These are phyloP conservation scores for Halocynthia roretzi DNA, from an alignment of 23 tunicate genomes.

Conservation along the genomic window DNA sequence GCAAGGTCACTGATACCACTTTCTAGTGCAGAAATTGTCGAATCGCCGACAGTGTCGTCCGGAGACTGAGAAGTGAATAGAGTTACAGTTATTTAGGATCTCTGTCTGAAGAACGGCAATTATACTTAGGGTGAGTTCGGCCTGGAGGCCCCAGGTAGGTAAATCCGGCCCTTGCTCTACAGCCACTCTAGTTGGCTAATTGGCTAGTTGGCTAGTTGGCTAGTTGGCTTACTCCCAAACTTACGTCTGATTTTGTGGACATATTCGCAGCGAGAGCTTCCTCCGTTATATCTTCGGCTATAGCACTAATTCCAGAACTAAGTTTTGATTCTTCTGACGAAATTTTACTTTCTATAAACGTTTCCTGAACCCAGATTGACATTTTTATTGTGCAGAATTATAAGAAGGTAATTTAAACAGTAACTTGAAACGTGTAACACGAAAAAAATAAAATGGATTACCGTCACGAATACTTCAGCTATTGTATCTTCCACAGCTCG, in stretches of 20 bases:
- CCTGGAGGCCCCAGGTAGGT: not conserved
- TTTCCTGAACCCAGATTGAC: no score
- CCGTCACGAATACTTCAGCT: not conserved
- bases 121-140: not conserved
- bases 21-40: slow-evolving; percentile 22
- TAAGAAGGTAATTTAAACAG: no score
- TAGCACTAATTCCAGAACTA: slow-evolving; percentile 47
- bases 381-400: no score
- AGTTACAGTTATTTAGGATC: not conserved
- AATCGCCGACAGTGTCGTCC: slow-evolving; percentile 7
- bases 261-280: slow-evolving; percentile 13
- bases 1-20: slow-evolving; percentile 35
- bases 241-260: not conserved
- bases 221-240: not conserved
- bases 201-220: no score
- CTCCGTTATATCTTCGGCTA: slow-evolving; percentile 30
- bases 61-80: slow-evolving; percentile 8
- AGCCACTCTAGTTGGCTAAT: not conserved
- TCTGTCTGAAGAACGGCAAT: not conserved
- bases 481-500: slow-evolving; percentile 14
- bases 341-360: no score
- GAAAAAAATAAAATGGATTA: not conserved
- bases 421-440: not conserved
- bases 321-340: slow-evolving; percentile 16
- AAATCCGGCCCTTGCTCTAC: not conserved